These are phyloP conservation scores for Lithosia quadra DNA, from an alignment of 2,888 invertebrate genomes.

Conservation along the genomic window DNA sequence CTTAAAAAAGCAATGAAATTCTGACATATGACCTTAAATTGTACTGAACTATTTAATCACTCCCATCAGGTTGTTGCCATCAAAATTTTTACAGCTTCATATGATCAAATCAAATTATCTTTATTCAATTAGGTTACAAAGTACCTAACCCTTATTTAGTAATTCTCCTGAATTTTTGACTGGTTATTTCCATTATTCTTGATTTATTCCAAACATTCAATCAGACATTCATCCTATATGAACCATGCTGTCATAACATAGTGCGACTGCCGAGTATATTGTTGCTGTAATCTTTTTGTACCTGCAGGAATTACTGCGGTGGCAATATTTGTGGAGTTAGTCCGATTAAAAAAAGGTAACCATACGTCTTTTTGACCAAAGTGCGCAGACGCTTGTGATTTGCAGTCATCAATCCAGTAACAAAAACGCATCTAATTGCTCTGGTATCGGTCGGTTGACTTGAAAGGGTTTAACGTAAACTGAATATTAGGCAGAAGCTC, in stretches of 20 bases:
- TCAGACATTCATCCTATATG: neutral
- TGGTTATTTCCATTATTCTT: too few species aligned
- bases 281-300: neutral
- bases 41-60: neutral
- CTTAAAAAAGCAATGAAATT: too few species aligned
- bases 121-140: constrained; percentile 23
- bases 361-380: constrained; percentile 38
- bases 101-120: constrained; percentile 25
- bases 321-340: neutral
- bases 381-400: constrained; percentile 44
- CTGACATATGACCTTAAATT: too few species aligned
- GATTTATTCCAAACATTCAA: too few species aligned
- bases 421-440: constrained; percentile 55
- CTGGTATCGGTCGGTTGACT: constrained; percentile 51
- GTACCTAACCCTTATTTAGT: too few species aligned
- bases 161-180: too few species aligned
- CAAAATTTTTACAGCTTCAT: constrained; percentile 11
- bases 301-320: neutral
- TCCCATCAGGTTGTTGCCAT: neutral
- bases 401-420: constrained; percentile 48
- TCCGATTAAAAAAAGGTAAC: constrained; percentile 13
- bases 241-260: neutral
- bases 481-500: constrained; percentile 49
- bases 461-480: constrained; percentile 54
- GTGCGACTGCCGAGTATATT: neutral